Base-by-base conservation (phyloP, 2,888 invertebrate genomes). In the Eupithecia centaureata region DNA sequence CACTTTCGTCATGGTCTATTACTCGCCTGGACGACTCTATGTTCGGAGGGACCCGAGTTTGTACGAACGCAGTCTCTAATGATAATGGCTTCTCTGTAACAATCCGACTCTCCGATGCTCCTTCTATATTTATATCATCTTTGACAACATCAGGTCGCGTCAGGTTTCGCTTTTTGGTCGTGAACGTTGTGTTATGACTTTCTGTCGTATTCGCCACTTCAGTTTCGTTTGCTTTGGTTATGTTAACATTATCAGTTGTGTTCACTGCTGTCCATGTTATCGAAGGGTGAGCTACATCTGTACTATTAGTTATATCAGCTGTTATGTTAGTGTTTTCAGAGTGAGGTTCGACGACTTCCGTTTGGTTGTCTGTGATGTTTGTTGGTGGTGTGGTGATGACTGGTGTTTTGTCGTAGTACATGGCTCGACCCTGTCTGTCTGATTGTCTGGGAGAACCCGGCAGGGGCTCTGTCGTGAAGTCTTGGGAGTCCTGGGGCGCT, bases 61-160 rank as follows among this genome's bases (percentile, higher is more conserved):
- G 92, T 0, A 91, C 71, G 54, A 86, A 88, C n/a, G 89, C 83
- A 5, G 93, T 92, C 76, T 92, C 93, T 7, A 92, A 77, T 0
- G 93, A 92, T 42, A 92, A 64, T 0, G 93, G 92, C 68, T 92
- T 92, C 64, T 92, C 92, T 0, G 93, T 92, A 25, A 92, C 91
- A 62, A 91, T 92, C 32, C 87, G 80, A 73, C 91, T 92, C 63
- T 92, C 92, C 0, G 90, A 83, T 0, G 84, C 82, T 0, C 86
- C 85, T 56, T 73, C 74, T 13, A 72, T 70, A 35, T 86, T 87
- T 15, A 85, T 75, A n/a, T 86, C 90, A 8, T 88, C 90, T 79
- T 90, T 90, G 0, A 90, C 81, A 25, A 82, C 87, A 52, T 89
- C 90, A 1, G 86, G 87, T 70, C 85, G 81, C 12, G 91, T 92